phyloP scores from a whole-genome alignment of 2,888 invertebrate species.

The Leptothorax acervorum region DNA sequence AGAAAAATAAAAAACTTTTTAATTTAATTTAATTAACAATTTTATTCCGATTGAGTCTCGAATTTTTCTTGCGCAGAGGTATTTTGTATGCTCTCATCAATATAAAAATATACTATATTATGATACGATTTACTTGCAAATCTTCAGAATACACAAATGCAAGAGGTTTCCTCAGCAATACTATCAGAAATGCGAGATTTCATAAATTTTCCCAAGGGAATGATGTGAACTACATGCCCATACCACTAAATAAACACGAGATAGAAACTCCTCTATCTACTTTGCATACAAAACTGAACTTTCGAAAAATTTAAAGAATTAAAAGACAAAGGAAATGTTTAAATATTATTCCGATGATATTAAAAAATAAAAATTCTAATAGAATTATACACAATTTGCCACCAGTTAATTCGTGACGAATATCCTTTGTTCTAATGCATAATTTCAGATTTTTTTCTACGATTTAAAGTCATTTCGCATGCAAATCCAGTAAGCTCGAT shows the following conservation, averaged over 20 bases:
- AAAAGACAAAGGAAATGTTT: not conserved
- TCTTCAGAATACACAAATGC: not conserved
- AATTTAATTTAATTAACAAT: not conserved
- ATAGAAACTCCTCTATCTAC: not conserved
- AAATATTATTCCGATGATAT: not conserved
- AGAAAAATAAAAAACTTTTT: not conserved
- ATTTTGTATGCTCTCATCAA: not conserved
- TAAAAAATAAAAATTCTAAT: not conserved
- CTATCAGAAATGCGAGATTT: not conserved
- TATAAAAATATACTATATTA: not conserved
- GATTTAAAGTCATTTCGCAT: constrained; percentile 6
- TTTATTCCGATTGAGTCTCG: not conserved
- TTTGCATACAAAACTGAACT: not conserved
- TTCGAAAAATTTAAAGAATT: not conserved
- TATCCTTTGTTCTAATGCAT: not conserved
- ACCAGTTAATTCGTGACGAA: not conserved
- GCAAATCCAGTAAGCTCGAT: constrained; percentile 6
- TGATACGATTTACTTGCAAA: not conserved
- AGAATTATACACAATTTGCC: not conserved
- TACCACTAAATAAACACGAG: constrained; percentile 1
- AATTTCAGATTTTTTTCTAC: not conserved
- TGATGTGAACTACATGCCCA: not conserved
- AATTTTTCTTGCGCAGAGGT: not conserved
- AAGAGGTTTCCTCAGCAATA: not conserved
- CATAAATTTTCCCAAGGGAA: not conserved